Evolutionary conservation across 2,113 vertebrate species (phyloP).

Genomic region (Cyanoderma ruficeps): DNA sequence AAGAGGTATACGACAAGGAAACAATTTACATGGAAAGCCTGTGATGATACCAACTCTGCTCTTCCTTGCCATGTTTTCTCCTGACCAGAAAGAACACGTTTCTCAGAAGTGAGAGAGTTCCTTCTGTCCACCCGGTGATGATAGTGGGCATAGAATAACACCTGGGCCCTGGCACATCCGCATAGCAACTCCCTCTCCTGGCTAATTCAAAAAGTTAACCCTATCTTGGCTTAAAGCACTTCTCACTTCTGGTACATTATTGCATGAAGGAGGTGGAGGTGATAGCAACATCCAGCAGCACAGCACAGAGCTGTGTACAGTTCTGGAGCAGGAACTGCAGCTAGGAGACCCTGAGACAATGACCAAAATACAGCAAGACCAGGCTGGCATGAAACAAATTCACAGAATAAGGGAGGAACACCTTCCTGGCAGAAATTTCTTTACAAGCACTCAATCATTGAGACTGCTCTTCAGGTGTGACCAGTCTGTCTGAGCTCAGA

Average conservation of each 20-base stretch:
- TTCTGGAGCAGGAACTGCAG: background rate
- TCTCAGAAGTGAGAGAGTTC: background rate
- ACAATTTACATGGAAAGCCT: background rate
- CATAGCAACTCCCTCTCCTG: background rate
- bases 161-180: background rate
- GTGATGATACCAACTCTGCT: rapidly evolving
- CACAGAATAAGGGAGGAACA: background rate
- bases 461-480: background rate
- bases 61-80: background rate
- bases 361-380: background rate
- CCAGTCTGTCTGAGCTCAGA: background rate
- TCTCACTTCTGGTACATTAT: rapidly evolving
- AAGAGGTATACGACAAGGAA: background rate
- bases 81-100: rapidly evolving
- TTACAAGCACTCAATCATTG: background rate
- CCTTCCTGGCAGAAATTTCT: background rate
- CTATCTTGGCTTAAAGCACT: background rate
- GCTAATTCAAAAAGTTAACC: background rate
- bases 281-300: background rate
- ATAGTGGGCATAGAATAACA: background rate
- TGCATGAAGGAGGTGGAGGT: background rate
- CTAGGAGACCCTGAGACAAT: background rate
- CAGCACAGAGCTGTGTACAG: rapidly evolving
- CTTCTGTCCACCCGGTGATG: background rate
- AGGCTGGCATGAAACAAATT: background rate